Base-by-base conservation (phyloP, 2,797 vertebrate genomes). In the Pseudochirops cupreus region DNA sequence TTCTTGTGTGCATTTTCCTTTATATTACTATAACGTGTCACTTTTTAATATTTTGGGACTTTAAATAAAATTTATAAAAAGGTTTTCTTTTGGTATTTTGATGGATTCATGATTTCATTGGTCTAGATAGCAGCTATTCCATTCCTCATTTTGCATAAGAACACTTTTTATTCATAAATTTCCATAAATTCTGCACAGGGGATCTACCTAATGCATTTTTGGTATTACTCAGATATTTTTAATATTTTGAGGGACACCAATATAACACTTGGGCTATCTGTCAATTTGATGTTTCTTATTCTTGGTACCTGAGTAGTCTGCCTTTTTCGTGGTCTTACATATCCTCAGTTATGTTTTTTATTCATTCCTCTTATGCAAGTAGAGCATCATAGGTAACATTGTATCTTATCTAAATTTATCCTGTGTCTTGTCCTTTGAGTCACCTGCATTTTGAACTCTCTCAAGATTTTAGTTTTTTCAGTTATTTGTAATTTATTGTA, bases 1-100 rank as follows among this genome's bases (percentile, higher is more conserved):
- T 56, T 97, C 89, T 89, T 89, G 59, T 10, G 56, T 87, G 39
- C 21, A n/a, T n/a, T 92, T 97, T 94, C 3, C 94, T 94, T 67
- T 87, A 92, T 91, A 93, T 3, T 93, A 46, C 29, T 46, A 52
- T 82, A 12, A 7, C 28, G 3, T 94, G 50, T 91, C 50, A 39
- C 53, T 56, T 94, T 57, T 96, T 93, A 94, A 92, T 57, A 52
- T 58, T 92, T 2, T 4, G 46, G 46, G 29, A 92, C 93, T 5
- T 57, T 3, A 93, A 53, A 55, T 46, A 29, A n/a, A 92, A 59
- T 28, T 14, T 89, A 18, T 7, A 62, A 82, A 93, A 53, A 54
- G 52, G 21, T 50, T 50, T 87, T 50, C 9, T 10, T 87, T 87
- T 87, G 3, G 6, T 82, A 82, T 39, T 82, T 82, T 82, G n/a